A percentile compares a stretch with the other conserved stretches of the same genome.
Conservation (phyloP, 35 echinoderm and acorn worm species). For the Lytechinus variegatus region DNA sequence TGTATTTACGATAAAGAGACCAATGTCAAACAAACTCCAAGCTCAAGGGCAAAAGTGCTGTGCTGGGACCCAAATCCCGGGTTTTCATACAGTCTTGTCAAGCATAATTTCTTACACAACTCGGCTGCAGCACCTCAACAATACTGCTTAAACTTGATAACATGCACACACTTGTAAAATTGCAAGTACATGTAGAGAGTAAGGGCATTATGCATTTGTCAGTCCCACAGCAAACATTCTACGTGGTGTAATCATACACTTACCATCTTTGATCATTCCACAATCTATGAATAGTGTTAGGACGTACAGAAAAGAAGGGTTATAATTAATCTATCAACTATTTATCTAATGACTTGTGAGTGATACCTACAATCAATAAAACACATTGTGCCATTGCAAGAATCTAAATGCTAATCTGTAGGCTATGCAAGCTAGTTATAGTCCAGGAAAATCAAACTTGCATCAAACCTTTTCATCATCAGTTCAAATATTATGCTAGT, state of each 20-base stretch:
- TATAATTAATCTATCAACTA: not conserved
- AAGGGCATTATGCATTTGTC: not conserved
- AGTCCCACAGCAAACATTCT: slow-evolving; percentile 33
- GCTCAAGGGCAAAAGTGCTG: too few relatives aligned
- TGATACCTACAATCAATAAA: not conserved
- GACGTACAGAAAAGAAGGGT: slow-evolving; percentile 4
- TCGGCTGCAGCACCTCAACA: not conserved
- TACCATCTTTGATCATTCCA: slow-evolving; percentile 50
- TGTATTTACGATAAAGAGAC: too few relatives aligned
- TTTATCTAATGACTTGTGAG: not conserved
- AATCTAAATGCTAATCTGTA: too few relatives aligned
- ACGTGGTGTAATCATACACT: slow-evolving; percentile 2
- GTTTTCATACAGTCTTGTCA: not conserved
- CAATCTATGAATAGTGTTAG: slow-evolving; percentile 34
- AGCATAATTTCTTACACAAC: not conserved
- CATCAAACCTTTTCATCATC: too few relatives aligned
- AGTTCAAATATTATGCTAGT: too few relatives aligned
- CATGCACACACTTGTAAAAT: not conserved
- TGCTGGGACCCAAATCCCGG: too few relatives aligned
- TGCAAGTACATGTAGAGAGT: not conserved
- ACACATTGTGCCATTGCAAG: not conserved
- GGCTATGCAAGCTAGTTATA: too few relatives aligned
- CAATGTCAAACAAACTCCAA: too few relatives aligned
- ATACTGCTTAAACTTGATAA: too few relatives aligned
- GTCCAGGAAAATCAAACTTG: too few relatives aligned